Base-by-base conservation (phyloP, 2,797 vertebrate species). In the Phylloscopus collybita region DNA sequence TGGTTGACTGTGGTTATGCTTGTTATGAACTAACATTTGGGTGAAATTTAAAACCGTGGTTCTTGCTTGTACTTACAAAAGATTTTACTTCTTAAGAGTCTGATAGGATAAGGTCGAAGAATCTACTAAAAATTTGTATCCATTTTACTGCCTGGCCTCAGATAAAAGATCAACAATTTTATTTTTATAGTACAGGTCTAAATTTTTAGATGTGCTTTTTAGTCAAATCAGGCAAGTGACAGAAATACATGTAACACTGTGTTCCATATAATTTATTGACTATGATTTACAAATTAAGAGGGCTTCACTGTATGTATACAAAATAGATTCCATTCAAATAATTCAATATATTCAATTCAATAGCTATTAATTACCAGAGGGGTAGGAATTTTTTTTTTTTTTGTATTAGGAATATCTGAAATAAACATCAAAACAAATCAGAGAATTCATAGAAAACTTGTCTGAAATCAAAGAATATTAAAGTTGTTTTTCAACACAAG, bases 301-400 rank as follows among this genome's bases (percentile, higher is more conserved):
- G 29, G 20, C 6, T 80, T 26, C 4, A 10, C 40, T 6, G 1
- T 27, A 67, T 2, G 2, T 9, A 21, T 44, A 45, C 7, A 57
- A 89, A 93, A 86, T 30, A 66, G 66, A 60, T 65, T 50, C 6
- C 6, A 30, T 36, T 75, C 38, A 38, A 49, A 80, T 2, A 74
- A 47, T 38, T 40, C 2, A 11, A 20, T 64, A 76, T 60, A 32
- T 59, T 44, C 21, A 47, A 38, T 30, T 40, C 12, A 67, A 53
- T 49, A 59, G 12, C 6, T 86, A 50, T 60, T 57, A 53, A 64
- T 60, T 84, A 59, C 29, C 26, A 36, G 26, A 82, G 2, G 13
- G 17, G 3, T 47, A 25, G 14, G 4, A 6, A 6, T 0, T 2
- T 16, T 9, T 30, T 56, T 56, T 56, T 25, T 12, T 79, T 54